Percentiles rank a stretch among this genome's conserved stretches.
Conservation (phyloP, 2,888 invertebrate species). For the Troilus luridus region DNA sequence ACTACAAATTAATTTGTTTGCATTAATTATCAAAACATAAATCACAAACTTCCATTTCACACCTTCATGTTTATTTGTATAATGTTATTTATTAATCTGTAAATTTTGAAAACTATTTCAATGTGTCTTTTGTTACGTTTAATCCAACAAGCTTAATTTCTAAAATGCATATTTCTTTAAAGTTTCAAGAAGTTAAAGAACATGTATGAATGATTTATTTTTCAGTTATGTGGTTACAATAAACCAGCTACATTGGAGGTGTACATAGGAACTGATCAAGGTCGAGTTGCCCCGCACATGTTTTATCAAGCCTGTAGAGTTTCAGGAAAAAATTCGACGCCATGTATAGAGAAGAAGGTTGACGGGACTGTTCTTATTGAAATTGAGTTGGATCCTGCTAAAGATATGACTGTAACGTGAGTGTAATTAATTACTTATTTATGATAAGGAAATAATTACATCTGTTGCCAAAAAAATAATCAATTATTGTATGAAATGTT, state of each 20-base stretch:
- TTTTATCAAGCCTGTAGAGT: slow-evolving; percentile 98
- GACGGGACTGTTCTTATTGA: slow-evolving; percentile 97
- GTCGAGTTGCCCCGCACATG: slow-evolving; percentile 93
- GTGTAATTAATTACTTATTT: slow-evolving; percentile 63
- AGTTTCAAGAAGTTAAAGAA: slow-evolving; percentile 86
- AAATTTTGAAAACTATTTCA: not conserved
- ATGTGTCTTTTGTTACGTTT: not conserved
- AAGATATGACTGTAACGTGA: slow-evolving; percentile 89
- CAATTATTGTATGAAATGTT: too few relatives aligned
- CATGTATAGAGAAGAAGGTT: slow-evolving; percentile 89
- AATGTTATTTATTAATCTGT: not conserved
- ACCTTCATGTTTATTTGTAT: not conserved
- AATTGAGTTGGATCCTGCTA: slow-evolving; percentile 89
- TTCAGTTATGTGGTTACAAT: slow-evolving; percentile 85
- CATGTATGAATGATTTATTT: slow-evolving; percentile 57
- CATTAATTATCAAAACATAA: not conserved
- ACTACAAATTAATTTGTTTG: not conserved
- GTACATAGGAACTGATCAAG: slow-evolving; percentile 93
- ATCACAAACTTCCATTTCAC: not conserved
- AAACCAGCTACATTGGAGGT: slow-evolving; percentile 90
- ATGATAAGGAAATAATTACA: not conserved
- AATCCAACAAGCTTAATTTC: not conserved
- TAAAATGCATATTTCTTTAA: not conserved
- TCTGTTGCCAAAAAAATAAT: not conserved
- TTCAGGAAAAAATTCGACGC: slow-evolving; percentile 95